Evolutionary conservation across 2,113 vertebrate genomes (phyloP), one percentile per base, ranked within the genome.

Genomic region (Cyprinodon variegatus): DNA sequence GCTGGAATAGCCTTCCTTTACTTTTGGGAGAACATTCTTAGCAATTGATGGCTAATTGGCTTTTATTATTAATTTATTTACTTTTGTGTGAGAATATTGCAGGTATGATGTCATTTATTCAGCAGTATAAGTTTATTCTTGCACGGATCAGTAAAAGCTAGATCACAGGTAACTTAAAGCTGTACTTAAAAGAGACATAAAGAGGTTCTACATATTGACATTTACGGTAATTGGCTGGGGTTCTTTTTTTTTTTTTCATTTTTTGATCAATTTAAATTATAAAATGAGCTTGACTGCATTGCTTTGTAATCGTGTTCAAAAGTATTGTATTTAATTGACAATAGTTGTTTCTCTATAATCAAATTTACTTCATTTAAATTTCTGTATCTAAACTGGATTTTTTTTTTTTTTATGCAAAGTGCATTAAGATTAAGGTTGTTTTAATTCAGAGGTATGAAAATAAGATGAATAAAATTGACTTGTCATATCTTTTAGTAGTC

Each of bases 81-180:
- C 2, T 50, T 11, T 15, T 36, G 46, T 39, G 29, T 38, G 53
- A 70, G 45, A 63, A 62, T 45, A 37, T 60, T 57, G 72, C n/a
- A 79, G 71, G 68, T 79, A 74, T 89, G 85, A 91, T 89, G 86
- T 87, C 73, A 90, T 89, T 68, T 69, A 70, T 6, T 50, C 84
- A 66, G 66, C 29, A 29, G 29, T 29, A 29, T 22, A 79, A 87
- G 68, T 88, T 85, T 57, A 81, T 48, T 38, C 15, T 65, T 6
- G 11, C 13, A 4, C 67, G 63, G 53, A 62, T 83, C 39, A n/a
- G 36, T 7, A 50, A 61, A 53, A 75, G 64, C 68, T 38, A 39
- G 9, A 61, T 45, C 3, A 0, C 0, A 22, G 6, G 60, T 39
- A 20, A 13, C 14, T 43, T 6, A 63, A 2, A 36, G 14, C 29